Evolutionary conservation across 64 coral and sea anemone genomes (phyloP).

Genomic region (Hydrozoanthus tunicans): DNA sequence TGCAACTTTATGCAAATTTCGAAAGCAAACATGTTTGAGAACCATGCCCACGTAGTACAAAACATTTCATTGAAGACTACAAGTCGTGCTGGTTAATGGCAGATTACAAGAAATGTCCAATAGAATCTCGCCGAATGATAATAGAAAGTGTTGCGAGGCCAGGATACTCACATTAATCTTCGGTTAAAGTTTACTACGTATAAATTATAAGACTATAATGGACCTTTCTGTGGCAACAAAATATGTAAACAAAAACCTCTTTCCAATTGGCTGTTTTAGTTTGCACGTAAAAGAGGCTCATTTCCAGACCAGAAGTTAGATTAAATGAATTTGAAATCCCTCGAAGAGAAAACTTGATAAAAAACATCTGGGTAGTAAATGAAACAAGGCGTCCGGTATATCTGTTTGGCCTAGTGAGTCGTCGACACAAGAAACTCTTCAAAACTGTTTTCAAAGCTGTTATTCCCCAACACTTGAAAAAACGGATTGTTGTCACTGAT

Average conservation of each 20-base stretch:
- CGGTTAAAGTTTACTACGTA: too few species aligned
- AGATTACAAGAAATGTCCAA: neutral
- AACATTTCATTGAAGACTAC: neutral
- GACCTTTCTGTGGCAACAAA: neutral
- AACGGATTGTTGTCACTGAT: neutral
- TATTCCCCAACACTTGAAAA: neutral
- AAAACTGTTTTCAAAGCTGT: neutral
- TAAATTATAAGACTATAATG: too few species aligned
- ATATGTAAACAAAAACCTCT: neutral
- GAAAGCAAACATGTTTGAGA: too few species aligned
- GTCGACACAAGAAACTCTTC: neutral
- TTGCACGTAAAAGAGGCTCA: slow-evolving; percentile 35
- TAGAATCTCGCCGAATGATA: neutral
- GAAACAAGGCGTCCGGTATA: neutral
- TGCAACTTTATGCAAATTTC: too few species aligned
- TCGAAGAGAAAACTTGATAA: neutral
- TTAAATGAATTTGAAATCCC: neutral
- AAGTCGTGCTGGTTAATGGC: neutral
- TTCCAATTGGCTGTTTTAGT: slow-evolving; percentile 18
- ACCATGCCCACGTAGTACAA: neutral
- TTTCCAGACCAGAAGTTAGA: slow-evolving; percentile 20
- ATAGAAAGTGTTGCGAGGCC: neutral
- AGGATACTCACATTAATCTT: too few species aligned
- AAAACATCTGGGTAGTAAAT: slow-evolving; percentile 1
- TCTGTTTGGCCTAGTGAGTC: neutral